Percentiles rank a stretch among this genome's conserved stretches.
Evolutionary conservation across 2,797 vertebrate genomes (phyloP).

Genomic region (Vultur gryphus): DNA sequence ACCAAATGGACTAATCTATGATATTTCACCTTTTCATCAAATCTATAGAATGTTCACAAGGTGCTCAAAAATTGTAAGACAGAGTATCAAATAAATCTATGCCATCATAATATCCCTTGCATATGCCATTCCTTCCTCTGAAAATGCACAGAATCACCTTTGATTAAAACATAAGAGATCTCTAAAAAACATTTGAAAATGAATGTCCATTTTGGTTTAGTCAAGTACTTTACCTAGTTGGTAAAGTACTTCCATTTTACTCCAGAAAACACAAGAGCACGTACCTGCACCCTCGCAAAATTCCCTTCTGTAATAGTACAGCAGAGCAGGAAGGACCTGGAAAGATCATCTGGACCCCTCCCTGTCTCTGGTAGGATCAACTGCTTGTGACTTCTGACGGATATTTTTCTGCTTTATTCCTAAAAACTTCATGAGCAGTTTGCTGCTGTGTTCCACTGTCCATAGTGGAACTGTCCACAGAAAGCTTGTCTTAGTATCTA

Average conservation of each 20-base stretch:
- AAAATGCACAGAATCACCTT: neutral
- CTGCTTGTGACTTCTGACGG: neutral
- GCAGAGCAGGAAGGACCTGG: neutral
- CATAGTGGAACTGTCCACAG: neutral
- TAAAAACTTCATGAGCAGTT: neutral
- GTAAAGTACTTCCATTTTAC: neutral
- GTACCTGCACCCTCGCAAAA: neutral
- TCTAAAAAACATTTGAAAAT: neutral
- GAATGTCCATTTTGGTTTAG: neutral
- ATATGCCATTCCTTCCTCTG: neutral
- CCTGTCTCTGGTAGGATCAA: neutral
- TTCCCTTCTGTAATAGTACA: neutral
- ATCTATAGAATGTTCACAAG: neutral
- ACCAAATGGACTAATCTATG: neutral
- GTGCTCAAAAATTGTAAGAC: neutral
- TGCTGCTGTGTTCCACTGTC: neutral
- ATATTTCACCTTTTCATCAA: neutral
- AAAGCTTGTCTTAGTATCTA: neutral
- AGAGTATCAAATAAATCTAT: neutral
- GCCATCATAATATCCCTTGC: neutral
- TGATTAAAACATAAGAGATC: neutral
- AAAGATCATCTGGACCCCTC: neutral
- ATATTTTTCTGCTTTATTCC: neutral
- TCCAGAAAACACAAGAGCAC: neutral
- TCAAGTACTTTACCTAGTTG: neutral